Evolutionary conservation across 2,888 invertebrate genomes (phyloP), one percentile per base, ranked within the genome.

Genomic region (Morpho helenor): DNA sequence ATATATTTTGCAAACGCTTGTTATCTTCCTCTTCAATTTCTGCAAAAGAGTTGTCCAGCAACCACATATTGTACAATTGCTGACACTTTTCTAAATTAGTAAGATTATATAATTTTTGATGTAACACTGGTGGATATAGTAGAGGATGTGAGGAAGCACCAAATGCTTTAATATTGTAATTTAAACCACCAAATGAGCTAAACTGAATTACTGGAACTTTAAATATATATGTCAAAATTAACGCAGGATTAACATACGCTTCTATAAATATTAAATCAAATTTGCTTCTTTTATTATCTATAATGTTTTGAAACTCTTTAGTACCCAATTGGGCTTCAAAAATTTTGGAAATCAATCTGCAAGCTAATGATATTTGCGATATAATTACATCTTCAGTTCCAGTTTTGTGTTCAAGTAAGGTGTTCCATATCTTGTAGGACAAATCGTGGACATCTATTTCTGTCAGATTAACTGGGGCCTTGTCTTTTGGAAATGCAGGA

Each of bases 401-500:
- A n/a, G 39, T 31, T n/a, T 60, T 49, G 16, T 44, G 49, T 0
- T 31, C 31, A 5, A 59, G 41, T 10, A 61, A 67, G 60, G 22
- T 64, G 23, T 47, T 22, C 64, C 68, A 72, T 4, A 67, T 22
- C 4, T 71, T 64, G 51, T 87, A 83, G 0, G 81, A 76, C 43
- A 73, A 7, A 40, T 76, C 69, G 31, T 75, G 77, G 0, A 78
- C 59, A 58, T 80, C 77, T 1, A 81, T 76, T 31, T 31, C 31
- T 31, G 31, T 31, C 31, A 31, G 3, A 31, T 31, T 31, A 31
- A 31, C 31, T 31, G 82, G 67, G 5, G 70, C 8, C 48, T 66
- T n/a, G 0, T 87, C 80, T 31, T 80, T 79, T 40, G 60, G 55
- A 51, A 61, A 63, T 2, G 59, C 68, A 0, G 83, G 81, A 58